Evolutionary conservation across 2,888 invertebrate genomes (phyloP), one percentile per base, ranked within the genome.

Genomic region (Lissocephala sabroskyi): DNA sequence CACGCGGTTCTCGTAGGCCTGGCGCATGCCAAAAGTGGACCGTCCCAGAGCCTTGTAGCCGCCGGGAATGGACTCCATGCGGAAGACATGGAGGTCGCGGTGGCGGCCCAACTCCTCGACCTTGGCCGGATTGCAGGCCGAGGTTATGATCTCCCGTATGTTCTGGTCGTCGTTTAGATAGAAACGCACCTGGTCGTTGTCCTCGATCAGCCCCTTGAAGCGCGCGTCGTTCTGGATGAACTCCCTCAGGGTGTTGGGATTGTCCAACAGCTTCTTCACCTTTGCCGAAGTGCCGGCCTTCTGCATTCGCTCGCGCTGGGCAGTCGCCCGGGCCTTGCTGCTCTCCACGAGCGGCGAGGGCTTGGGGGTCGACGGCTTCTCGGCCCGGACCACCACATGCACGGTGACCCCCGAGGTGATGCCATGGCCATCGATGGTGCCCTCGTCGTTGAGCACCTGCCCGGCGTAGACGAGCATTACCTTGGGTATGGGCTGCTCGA

Each of bases 391-490:
- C 5, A 71, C 45, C n/a, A 71, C 62, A 10, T 74, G 54, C 0
- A 71, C 71, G 2, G 58, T 74, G 2, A 64, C 66, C 0, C 66
- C 77, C 3, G 64, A 52, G 2, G 41, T 59, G 7, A 77, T 77
- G 16, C 66, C 63, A 9, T 50, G 40, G 2, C 45, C 17, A 41
- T 56, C 66, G n/a, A 71, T 61, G 17, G 77, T 74, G 16, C 70
- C 71, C 23, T 33, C 59, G 39, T 71, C 71, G 1, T 9, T 9
- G 2, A 71, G 45, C 37, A 71, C 54, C 29, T 63, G 52, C 0
- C 71, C 71, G 1, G 41, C 74, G 17, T 54, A 71, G 0, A 71
- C 52, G 19, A 77, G 41, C 18, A 77, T 45, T 2, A 68, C 53
- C 1, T 39, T 19, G 3, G 41, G 13, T 7, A 65, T 62, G 0